Evolutionary conservation across 1,140 invertebrate genomes (phyloP).

Genomic region (Drosophila mauritiana): DNA sequence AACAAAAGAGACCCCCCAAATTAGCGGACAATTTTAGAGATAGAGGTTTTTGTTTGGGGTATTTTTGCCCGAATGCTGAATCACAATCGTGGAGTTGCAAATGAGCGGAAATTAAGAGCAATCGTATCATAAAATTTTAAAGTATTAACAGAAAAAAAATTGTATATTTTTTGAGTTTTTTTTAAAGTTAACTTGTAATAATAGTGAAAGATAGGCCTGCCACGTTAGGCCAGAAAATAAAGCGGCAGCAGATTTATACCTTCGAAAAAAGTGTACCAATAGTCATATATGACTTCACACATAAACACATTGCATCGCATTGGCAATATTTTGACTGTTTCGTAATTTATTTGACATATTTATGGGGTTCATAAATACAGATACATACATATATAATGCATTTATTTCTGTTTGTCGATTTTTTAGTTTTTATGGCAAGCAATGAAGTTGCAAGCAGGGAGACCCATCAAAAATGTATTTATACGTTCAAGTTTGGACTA

Average conservation of each 20-base stretch:
- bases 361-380: conserved; percentile 81
- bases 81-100: conserved; percentile 6
- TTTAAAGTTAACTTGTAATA: not conserved
- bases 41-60: conserved; percentile 11
- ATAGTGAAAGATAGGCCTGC: no score
- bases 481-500: conserved; percentile 70
- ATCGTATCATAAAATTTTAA: not conserved
- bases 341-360: conserved; percentile 81
- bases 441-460: conserved; percentile 49
- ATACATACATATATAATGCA: conserved; percentile 71
- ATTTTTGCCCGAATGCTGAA: conserved; percentile 23
- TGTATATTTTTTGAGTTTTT: no score
- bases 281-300: conserved; percentile 3
- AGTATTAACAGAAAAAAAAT: not conserved
- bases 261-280: not conserved
- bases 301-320: conserved; percentile 9
- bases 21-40: conserved; percentile 48
- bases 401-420: conserved; percentile 78
- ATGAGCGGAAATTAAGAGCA: not conserved
- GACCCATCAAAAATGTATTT: conserved; percentile 57
- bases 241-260: conserved; percentile 5
- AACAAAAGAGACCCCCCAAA: conserved; percentile 33
- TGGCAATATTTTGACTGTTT: conserved; percentile 75
- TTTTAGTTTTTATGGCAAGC: conserved; percentile 71
- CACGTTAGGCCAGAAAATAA: not conserved